Percentiles rank a stretch among this genome's conserved stretches.
Evolutionary conservation across 2,113 vertebrate genomes (phyloP).

Genomic region (Octodon degus): DNA sequence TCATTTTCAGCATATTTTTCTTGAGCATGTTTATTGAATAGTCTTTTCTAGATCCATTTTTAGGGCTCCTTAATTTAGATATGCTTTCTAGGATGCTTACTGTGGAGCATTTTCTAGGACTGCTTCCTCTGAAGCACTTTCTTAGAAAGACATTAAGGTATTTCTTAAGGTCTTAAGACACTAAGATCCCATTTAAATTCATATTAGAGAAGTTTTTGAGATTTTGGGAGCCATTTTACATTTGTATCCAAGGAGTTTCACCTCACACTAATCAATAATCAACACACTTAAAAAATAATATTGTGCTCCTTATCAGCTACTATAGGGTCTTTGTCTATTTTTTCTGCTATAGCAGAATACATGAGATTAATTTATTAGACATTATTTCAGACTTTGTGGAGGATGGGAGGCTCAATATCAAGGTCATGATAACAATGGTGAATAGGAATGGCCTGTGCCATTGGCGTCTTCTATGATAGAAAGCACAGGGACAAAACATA

Average conservation of each 20-base stretch:
- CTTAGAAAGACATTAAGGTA: too few relatives aligned
- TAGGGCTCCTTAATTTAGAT: not conserved
- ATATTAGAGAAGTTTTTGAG: not conserved
- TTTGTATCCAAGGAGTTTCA: not conserved
- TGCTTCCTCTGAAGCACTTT: too few relatives aligned
- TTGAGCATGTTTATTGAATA: not conserved
- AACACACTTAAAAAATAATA: too few relatives aligned
- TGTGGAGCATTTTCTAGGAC: not conserved
- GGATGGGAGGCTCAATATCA: not conserved
- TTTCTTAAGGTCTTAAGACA: too few relatives aligned
- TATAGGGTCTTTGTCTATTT: not conserved
- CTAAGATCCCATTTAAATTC: rapidly evolving
- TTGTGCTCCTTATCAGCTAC: not conserved
- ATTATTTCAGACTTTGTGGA: not conserved
- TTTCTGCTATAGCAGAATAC: not conserved
- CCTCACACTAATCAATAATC: not conserved
- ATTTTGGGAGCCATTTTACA: rapidly evolving
- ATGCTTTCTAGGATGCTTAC: not conserved
- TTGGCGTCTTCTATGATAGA: not conserved
- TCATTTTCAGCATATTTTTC: not conserved
- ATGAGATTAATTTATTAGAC: not conserved
- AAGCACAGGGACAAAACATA: not conserved
- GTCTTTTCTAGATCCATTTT: not conserved
- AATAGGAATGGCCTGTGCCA: not conserved
- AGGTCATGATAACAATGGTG: not conserved